These are phyloP conservation scores for Neogale vison DNA, from an alignment of 2,113 vertebrate species.

Conservation along the genomic window DNA sequence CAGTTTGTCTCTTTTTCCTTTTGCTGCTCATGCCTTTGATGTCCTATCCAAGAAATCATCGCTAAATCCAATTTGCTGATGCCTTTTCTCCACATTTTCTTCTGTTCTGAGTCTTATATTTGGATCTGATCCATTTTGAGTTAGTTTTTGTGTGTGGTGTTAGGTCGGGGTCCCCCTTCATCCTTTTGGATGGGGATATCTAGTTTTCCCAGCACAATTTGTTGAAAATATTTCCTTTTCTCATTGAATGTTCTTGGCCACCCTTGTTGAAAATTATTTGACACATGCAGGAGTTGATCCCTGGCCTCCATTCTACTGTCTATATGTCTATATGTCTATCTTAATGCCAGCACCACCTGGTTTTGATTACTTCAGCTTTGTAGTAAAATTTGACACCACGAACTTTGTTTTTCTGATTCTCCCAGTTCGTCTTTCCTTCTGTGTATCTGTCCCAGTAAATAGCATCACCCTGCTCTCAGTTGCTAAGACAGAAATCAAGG, in stretches of 20 bases:
- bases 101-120: neutral
- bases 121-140: neutral
- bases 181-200: neutral
- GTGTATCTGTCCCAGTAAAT: neutral
- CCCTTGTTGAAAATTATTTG: neutral
- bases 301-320: neutral
- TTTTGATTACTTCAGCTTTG: constrained; percentile 2
- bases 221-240: neutral
- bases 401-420: neutral
- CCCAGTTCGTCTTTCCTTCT: neutral
- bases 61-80: neutral
- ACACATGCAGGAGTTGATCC: neutral
- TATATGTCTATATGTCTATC: neutral
- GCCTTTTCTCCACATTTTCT: neutral
- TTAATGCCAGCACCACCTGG: neutral
- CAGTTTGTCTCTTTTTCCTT: neutral
- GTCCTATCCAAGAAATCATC: neutral
- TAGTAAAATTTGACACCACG: neutral
- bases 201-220: neutral
- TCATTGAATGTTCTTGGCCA: neutral
- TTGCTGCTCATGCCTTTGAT: neutral
- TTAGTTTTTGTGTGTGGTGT: neutral
- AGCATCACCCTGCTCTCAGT: neutral
- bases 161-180: neutral
- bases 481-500: neutral